A percentile compares a stretch with the other conserved stretches of the same genome.
Conservation (phyloP, 2,113 vertebrate genomes). For the Leptobrachium leishanense region DNA sequence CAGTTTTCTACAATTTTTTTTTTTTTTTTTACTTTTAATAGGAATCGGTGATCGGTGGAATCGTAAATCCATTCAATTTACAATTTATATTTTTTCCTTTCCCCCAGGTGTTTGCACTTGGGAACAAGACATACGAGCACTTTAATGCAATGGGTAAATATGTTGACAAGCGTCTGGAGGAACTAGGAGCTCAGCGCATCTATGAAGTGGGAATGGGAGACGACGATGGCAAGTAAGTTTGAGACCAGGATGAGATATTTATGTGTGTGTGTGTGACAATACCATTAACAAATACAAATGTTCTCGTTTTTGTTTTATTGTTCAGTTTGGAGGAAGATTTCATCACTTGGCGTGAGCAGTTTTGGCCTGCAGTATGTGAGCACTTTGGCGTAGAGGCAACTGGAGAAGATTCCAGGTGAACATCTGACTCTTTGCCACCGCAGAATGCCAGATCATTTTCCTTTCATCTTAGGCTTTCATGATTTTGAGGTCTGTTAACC, state of each 20-base stretch:
- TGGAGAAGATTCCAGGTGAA: constrained; percentile 94
- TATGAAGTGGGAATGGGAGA: constrained; percentile 93
- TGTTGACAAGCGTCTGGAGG: constrained; percentile 87
- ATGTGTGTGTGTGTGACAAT: no score
- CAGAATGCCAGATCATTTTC: no score
- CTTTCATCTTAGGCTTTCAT: no score
- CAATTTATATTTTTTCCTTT: no score
- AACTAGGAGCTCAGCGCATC: constrained; percentile 88
- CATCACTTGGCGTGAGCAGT: constrained; percentile 96
- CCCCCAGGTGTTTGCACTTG: constrained; percentile 90
- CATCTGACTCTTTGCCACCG: neutral
- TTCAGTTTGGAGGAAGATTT: constrained; percentile 92
- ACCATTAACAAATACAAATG: no score
- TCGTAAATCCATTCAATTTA: no score
- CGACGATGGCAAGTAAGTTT: constrained; percentile 96
- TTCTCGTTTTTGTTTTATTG: constrained; percentile 10
- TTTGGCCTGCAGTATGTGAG: constrained; percentile 95
- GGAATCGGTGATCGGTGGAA: no score
- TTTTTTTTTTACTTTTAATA: no score
- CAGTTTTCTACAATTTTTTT: no score
- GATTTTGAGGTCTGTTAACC: no score
- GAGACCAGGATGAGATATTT: no score
- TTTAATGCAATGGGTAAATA: constrained; percentile 98
- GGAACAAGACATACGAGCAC: constrained; percentile 97
- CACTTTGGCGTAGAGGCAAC: constrained; percentile 94